A percentile compares a stretch with the other conserved stretches of the same genome.
Conservation (phyloP, 2,797 vertebrate species). For the Nannoperca australis region DNA sequence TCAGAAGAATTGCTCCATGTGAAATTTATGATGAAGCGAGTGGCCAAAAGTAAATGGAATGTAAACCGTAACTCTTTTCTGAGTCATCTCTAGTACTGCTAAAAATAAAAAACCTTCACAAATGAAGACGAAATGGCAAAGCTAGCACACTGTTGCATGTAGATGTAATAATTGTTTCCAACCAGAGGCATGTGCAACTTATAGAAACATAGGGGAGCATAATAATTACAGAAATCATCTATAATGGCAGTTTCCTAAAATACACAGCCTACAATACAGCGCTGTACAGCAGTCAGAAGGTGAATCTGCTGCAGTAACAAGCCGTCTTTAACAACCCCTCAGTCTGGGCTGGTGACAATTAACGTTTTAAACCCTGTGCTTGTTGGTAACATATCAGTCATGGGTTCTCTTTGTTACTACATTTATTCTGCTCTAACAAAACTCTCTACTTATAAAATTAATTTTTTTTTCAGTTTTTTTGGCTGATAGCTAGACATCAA, state of each 20-base stretch:
- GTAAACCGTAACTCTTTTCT: conserved; percentile 70
- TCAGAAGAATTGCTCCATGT: conserved; percentile 71
- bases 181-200: conserved; percentile 58
- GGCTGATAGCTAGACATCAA: background rate
- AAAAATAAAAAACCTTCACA: conserved; percentile 61
- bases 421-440: conserved; percentile 19
- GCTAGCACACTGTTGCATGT: conserved; percentile 65
- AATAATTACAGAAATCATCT: conserved; percentile 54
- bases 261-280: conserved; percentile 12
- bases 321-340: conserved; percentile 4
- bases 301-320: conserved; percentile 39
- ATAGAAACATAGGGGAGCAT: conserved; percentile 51
- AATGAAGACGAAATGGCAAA: conserved; percentile 72
- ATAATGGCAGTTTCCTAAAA: conserved; percentile 42
- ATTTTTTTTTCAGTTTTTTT: background rate
- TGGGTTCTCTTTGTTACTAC: background rate
- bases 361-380: conserved; percentile 20
- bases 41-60: conserved; percentile 75
- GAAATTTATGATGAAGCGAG: conserved; percentile 78
- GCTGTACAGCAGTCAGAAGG: conserved; percentile 3
- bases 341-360: conserved; percentile 20
- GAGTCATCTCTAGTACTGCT: conserved; percentile 65
- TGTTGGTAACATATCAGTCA: conserved; percentile 28
- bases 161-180: conserved; percentile 68
- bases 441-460: conserved; percentile 18